These are phyloP conservation scores for Anguilla japonica DNA, from an alignment of 2,113 vertebrate species.

Conservation along the genomic window DNA sequence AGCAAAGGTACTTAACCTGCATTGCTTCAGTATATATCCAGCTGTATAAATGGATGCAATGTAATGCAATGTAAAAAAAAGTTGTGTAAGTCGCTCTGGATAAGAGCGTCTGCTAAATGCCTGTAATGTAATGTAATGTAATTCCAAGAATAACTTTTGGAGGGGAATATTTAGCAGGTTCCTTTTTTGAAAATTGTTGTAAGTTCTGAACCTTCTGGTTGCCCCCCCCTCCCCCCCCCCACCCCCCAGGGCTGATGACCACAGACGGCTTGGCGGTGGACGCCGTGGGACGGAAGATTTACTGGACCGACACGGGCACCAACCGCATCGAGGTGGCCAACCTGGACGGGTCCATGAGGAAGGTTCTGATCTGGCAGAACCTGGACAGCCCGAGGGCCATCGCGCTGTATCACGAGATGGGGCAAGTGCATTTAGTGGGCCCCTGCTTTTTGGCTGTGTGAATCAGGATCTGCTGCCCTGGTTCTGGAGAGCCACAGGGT, in stretches of 20 bases:
- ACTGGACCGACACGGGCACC: conserved; percentile 96
- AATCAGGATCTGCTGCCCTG: too few species aligned
- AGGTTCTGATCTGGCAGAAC: conserved; percentile 92
- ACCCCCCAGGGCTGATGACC: conserved; percentile 81
- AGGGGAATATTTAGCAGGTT: not conserved
- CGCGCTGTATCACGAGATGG: conserved; percentile 94
- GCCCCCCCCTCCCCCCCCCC: conserved; percentile 1
- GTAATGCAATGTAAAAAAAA: too few species aligned
- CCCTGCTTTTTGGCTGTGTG: not conserved
- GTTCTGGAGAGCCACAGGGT: too few species aligned
- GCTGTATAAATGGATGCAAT: too few species aligned
- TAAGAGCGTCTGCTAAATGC: too few species aligned
- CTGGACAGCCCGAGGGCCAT: conserved; percentile 94
- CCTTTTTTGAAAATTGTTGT: not conserved
- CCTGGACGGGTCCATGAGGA: conserved; percentile 94
- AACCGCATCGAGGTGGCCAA: conserved; percentile 96
- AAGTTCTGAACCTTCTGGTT: not conserved
- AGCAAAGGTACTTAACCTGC: too few species aligned
- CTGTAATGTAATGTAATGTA: too few species aligned
- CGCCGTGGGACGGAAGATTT: conserved; percentile 88
- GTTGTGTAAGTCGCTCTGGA: too few species aligned
- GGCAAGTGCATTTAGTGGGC: conserved; percentile 66
- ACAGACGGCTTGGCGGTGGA: conserved; percentile 96
- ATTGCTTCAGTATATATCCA: too few species aligned
- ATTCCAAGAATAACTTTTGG: not conserved